Evolutionary conservation across 2,888 invertebrate genomes (phyloP), one percentile per base, ranked within the genome.

Genomic region (Oxycera nigricornis): DNA sequence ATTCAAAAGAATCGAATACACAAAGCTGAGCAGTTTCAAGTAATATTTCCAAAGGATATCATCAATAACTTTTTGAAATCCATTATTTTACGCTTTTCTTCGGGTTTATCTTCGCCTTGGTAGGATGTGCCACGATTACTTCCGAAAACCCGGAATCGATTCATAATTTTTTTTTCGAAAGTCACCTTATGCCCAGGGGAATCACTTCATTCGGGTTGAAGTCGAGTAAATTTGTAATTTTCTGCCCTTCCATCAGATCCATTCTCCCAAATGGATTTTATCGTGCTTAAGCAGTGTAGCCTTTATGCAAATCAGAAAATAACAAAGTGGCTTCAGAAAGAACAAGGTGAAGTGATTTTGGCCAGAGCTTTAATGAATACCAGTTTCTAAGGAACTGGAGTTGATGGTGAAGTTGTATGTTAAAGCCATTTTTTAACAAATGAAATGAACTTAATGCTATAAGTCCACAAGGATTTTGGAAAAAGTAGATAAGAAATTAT

Each of bases 51-150:
- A 26, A 26, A 57, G 26, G 26, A 57, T 57, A 14, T 57, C 31
- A 61, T 31, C 61, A 61, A 61, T 61, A 26, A 61, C 61, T 30
- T 61, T n/a, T 30, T 31, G 31, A 31, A 61, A 61, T 61, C 26
- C 31, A 31, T 61, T 31, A 17, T 9, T 59, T 30, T 17, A 26
- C 57, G 57, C 57, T 61, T 31, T 26, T 61, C 61, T 30, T 61
- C 31, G 6, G 11, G 11, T 46, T 17, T 14, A 46, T 46, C 14
- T 46, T n/a, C 11, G 11, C 17, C 46, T n/a, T 2, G 17, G 14
- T 17, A 17, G 17, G 46, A 46, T 46, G n/a, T 46, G 17, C 3
- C 3, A 17, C 17, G 11, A 2, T 14, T 11, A 46, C 46, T 46
- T 46, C 6, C 46, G 46, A 17, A 17, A 14, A 46, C 46, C 17